phyloP scores from a whole-genome alignment of 2,888 invertebrate genomes.

The Metallyticus violacea region DNA sequence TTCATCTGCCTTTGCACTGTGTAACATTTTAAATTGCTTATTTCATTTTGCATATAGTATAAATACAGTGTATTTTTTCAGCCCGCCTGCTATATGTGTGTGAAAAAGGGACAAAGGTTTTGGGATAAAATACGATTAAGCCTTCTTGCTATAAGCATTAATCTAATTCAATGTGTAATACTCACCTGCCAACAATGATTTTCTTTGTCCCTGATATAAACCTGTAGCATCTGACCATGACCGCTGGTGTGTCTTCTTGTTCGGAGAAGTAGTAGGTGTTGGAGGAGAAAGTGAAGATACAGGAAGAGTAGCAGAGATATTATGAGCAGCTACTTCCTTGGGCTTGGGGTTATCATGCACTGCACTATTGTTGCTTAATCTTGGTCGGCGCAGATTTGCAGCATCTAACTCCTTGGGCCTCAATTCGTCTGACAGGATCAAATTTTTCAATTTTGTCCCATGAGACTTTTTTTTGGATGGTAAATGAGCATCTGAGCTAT shows the following conservation, averaged over 20 bases:
- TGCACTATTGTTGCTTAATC: constrained; percentile 21
- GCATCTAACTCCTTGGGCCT: constrained; percentile 45
- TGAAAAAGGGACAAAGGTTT: too few species aligned
- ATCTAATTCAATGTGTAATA: background rate
- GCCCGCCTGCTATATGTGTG: too few species aligned
- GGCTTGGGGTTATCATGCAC: constrained; percentile 38
- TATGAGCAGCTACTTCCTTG: constrained; percentile 35
- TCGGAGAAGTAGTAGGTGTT: constrained; percentile 44
- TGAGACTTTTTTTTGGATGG: constrained; percentile 70
- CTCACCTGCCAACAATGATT: constrained; percentile 34
- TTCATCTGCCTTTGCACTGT: too few species aligned
- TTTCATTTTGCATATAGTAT: too few species aligned
- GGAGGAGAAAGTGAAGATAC: constrained; percentile 41
- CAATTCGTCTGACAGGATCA: constrained; percentile 70
- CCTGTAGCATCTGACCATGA: constrained; percentile 82
- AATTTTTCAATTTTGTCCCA: constrained; percentile 69
- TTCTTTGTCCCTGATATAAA: constrained; percentile 49
- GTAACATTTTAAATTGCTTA: too few species aligned
- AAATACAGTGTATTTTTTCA: too few species aligned
- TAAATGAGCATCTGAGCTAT: constrained; percentile 70
- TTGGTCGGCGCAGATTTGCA: constrained; percentile 20
- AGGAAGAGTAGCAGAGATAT: constrained; percentile 39
- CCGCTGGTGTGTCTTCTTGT: constrained; percentile 78
- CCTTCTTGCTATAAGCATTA: background rate
- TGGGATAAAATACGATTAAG: too few species aligned